Evolutionary conservation across 2,113 vertebrate species (phyloP).

Genomic region (Urocynchramus pylzowi): DNA sequence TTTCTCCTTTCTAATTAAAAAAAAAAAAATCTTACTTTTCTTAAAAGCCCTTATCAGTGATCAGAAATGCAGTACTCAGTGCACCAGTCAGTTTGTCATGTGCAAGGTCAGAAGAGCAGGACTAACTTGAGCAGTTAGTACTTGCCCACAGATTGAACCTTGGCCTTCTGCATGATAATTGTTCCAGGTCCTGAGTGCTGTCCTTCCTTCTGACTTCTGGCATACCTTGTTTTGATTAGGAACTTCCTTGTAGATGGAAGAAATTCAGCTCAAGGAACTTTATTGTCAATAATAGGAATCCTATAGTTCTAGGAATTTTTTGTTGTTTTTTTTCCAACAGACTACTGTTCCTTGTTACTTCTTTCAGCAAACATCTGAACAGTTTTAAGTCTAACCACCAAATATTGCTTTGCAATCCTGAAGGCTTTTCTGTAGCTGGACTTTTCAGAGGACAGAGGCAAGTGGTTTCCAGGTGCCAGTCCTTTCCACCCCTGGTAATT

Average conservation of each 20-base stretch:
- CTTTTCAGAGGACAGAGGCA: neutral
- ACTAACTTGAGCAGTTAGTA: neutral
- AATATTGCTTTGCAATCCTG: neutral
- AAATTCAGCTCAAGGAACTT: neutral
- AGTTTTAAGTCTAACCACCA: neutral
- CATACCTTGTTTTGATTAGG: neutral
- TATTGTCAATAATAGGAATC: no score
- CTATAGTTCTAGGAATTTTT: no score
- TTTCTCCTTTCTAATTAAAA: neutral
- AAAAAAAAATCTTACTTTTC: neutral
- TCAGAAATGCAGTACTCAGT: neutral
- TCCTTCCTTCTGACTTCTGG: neutral
- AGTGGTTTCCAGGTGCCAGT: neutral
- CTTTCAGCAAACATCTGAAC: neutral
- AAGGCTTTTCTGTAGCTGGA: neutral
- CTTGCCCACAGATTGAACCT: neutral
- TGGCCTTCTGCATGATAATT: neutral
- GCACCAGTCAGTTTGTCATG: neutral
- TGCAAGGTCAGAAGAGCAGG: neutral
- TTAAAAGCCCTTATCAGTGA: neutral
- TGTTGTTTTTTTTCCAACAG: no score
- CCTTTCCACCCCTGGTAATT: neutral
- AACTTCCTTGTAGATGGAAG: neutral
- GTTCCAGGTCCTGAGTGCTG: neutral
- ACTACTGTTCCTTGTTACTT: neutral